phyloP scores from a whole-genome alignment of 2,797 vertebrate species.

The Schizothorax lantsangensis region DNA sequence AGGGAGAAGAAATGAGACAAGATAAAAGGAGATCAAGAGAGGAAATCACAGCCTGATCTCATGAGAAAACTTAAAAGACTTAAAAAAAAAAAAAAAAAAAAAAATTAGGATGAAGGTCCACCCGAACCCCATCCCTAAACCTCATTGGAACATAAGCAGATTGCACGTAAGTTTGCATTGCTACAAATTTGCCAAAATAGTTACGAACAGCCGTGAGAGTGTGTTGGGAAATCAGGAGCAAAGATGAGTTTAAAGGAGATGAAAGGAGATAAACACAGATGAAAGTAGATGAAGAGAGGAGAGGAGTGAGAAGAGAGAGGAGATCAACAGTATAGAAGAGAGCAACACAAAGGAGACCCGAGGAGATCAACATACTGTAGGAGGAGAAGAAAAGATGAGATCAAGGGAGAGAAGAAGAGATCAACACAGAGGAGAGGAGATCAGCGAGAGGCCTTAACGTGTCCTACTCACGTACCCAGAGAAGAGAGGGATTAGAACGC shows the following conservation, averaged over 20 bases:
- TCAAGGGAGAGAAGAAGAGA: slow-evolving; percentile 22
- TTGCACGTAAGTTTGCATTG: background rate
- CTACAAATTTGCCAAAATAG: background rate
- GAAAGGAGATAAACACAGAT: background rate
- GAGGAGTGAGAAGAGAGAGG: background rate
- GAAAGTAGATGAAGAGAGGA: background rate
- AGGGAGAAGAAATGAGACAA: background rate
- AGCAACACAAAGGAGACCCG: slow-evolving; percentile 6
- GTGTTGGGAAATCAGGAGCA: background rate
- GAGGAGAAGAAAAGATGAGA: background rate
- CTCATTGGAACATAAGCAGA: background rate
- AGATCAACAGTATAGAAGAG: background rate
- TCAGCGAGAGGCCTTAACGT: slow-evolving; percentile 34
- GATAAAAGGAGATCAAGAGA: background rate
- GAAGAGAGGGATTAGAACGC: slow-evolving; percentile 72
- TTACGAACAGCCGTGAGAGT: background rate
- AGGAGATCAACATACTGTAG: background rate
- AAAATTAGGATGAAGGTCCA: no score
- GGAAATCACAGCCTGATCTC: background rate
- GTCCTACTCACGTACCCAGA: slow-evolving; percentile 65
- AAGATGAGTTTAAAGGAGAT: background rate
- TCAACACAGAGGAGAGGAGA: slow-evolving; percentile 5
- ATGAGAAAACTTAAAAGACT: background rate
- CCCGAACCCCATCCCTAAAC: background rate
- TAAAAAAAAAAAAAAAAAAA: no score